These are phyloP conservation scores for Nibea albiflora DNA, from an alignment of 2,113 vertebrate genomes.

Conservation along the genomic window DNA sequence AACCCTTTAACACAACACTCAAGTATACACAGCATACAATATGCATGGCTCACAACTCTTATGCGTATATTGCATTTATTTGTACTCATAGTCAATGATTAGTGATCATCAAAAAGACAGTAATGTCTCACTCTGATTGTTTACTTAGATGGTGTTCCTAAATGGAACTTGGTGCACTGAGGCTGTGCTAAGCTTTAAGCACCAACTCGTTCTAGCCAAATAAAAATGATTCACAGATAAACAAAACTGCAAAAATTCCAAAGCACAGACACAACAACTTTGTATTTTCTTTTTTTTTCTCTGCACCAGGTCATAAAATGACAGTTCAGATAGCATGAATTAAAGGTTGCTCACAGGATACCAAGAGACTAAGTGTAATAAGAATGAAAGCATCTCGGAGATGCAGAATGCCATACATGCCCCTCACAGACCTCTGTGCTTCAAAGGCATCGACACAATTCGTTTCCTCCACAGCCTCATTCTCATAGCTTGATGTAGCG, in stretches of 20 bases:
- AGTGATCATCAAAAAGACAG: not conserved
- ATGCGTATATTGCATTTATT: not conserved
- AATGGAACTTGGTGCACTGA: not conserved
- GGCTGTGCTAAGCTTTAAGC: not conserved
- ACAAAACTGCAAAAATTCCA: not conserved
- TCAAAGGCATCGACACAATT: constrained; percentile 48
- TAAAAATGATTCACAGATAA: not conserved
- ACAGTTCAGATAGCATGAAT: constrained; percentile 22
- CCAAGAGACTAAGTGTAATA: constrained; percentile 38
- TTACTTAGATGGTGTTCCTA: not conserved
- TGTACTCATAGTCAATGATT: not conserved
- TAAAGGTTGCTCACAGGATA: constrained; percentile 28
- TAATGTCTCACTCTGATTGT: not conserved
- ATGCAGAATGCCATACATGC: constrained; percentile 30
- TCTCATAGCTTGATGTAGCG: constrained; percentile 45
- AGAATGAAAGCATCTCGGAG: constrained; percentile 40
- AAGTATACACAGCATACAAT: not conserved
- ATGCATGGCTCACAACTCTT: not conserved
- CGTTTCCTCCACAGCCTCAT: constrained; percentile 42
- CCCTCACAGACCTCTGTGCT: constrained; percentile 39
- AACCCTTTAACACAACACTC: not conserved
- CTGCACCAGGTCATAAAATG: not conserved
- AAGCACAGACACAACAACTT: not conserved
- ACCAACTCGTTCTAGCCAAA: not conserved
- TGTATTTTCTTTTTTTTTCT: not conserved